Conservation (phyloP, 1,140 invertebrate species). For the Microplitis mediator region DNA sequence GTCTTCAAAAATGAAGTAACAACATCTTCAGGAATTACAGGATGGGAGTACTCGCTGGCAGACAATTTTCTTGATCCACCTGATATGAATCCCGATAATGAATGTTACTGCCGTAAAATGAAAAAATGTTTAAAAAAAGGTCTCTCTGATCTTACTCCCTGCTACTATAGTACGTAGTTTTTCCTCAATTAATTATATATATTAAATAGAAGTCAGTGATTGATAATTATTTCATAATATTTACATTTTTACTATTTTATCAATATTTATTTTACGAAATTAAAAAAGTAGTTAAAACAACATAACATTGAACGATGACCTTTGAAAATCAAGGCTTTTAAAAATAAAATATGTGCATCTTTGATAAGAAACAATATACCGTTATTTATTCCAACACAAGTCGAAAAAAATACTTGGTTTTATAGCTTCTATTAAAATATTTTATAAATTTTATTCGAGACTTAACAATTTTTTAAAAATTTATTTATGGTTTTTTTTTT, state of each 20-base stretch:
- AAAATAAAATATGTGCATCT: too few relatives aligned
- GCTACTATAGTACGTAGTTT: constrained; percentile 72
- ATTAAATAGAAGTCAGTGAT: too few relatives aligned
- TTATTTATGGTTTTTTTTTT: constrained; percentile 4
- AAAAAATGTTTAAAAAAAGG: constrained; percentile 67
- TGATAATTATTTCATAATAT: too few relatives aligned
- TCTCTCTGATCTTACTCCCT: constrained; percentile 70
- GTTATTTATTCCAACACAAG: background rate
- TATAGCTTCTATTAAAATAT: background rate
- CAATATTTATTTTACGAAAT: too few relatives aligned
- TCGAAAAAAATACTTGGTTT: background rate
- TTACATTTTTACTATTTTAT: too few relatives aligned
- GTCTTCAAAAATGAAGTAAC: constrained; percentile 53
- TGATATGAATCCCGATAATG: constrained; percentile 65
- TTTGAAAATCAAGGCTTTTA: too few relatives aligned
- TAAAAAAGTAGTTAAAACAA: too few relatives aligned
- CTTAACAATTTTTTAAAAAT: background rate
- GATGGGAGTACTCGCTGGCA: constrained; percentile 60
- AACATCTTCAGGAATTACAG: constrained; percentile 50
- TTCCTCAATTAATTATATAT: background rate
- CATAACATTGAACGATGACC: too few relatives aligned
- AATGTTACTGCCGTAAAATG: constrained; percentile 66
- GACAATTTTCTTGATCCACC: constrained; percentile 65
- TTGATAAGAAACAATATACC: too few relatives aligned
- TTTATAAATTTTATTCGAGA: too few relatives aligned